These are phyloP conservation scores for Drosophila nr. fundita DNA, from an alignment of 2,888 invertebrate species.

Conservation along the genomic window DNA sequence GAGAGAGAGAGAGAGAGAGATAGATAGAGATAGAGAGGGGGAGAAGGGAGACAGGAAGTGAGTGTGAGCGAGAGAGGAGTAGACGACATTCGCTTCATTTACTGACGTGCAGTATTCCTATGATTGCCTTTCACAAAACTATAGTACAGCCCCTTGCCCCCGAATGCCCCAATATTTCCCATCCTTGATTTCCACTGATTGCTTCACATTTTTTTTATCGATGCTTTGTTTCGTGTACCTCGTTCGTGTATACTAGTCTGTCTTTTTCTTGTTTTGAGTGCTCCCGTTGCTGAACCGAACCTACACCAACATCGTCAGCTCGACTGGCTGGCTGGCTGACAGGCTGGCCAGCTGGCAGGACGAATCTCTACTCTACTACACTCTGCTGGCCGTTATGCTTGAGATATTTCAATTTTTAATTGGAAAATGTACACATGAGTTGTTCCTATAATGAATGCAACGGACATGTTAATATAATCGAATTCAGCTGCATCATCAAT, in stretches of 20 bases:
- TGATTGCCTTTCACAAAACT: slow-evolving; percentile 69
- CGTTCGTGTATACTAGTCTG: slow-evolving; percentile 26
- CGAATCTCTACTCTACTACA: slow-evolving; percentile 30
- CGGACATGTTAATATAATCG: slow-evolving; percentile 67
- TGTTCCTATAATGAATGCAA: slow-evolving; percentile 79
- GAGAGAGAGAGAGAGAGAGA: not conserved
- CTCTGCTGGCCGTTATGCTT: slow-evolving; percentile 58
- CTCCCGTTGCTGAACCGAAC: not conserved
- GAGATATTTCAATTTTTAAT: slow-evolving; percentile 83
- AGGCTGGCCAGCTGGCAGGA: slow-evolving; percentile 12
- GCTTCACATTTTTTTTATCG: slow-evolving; percentile 67
- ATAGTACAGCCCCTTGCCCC: slow-evolving; percentile 6
- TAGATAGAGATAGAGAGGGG: not conserved
- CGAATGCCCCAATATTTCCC: not conserved
- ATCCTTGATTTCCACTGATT: slow-evolving; percentile 49
- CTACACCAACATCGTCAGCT: not conserved
- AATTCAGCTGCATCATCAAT: slow-evolving; percentile 54
- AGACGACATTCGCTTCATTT: slow-evolving; percentile 61
- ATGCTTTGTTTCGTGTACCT: slow-evolving; percentile 63
- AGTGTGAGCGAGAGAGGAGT: not conserved
- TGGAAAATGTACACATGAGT: slow-evolving; percentile 83
- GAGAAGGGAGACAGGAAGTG: not conserved
- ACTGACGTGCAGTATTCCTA: slow-evolving; percentile 75
- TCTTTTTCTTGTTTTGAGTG: not conserved
- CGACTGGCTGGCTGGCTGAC: slow-evolving; percentile 2